Percentiles rank a stretch among this genome's conserved stretches.
Evolutionary conservation across 1,140 invertebrate genomes (phyloP).

Genomic region (Ceratina calcarata): DNA sequence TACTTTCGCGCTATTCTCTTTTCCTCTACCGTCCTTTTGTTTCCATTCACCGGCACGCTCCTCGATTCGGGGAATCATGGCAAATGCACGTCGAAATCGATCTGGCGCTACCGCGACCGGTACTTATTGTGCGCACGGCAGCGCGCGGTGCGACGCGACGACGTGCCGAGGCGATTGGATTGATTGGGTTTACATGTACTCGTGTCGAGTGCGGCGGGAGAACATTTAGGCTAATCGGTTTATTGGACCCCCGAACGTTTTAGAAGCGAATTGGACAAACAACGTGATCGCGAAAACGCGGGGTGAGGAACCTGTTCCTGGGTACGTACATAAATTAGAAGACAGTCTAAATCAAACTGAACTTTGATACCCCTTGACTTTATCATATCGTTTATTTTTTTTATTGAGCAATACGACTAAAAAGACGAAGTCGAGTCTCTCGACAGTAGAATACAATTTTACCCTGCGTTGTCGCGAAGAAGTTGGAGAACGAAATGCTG

Average conservation of each 20-base stretch:
- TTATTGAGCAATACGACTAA: no score
- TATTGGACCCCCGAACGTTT: conserved; percentile 34
- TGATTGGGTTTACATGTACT: conserved; percentile 35
- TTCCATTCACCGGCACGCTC: conserved; percentile 22
- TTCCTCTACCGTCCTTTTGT: conserved; percentile 31
- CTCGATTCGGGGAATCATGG: conserved; percentile 32
- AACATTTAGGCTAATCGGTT: conserved; percentile 56
- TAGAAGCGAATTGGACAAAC: conserved; percentile 41
- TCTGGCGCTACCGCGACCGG: conserved; percentile 26
- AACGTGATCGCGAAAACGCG: conserved; percentile 23
- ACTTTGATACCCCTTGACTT: no score
- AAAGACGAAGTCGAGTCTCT: no score
- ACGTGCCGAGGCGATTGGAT: not conserved
- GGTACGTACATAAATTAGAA: no score
- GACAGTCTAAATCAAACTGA: no score
- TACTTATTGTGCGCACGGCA: conserved; percentile 21
- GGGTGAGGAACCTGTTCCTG: not conserved
- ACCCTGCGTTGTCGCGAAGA: no score
- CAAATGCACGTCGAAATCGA: conserved; percentile 55
- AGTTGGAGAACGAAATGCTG: no score
- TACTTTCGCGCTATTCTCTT: conserved; percentile 22
- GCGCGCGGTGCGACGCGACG: conserved; percentile 18
- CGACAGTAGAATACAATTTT: no score
- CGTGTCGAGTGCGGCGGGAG: conserved; percentile 12
- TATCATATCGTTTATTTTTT: no score